Evolutionary conservation across 2,797 vertebrate genomes (phyloP), one percentile per base, ranked within the genome.

Genomic region (Sebastes vulpes): DNA sequence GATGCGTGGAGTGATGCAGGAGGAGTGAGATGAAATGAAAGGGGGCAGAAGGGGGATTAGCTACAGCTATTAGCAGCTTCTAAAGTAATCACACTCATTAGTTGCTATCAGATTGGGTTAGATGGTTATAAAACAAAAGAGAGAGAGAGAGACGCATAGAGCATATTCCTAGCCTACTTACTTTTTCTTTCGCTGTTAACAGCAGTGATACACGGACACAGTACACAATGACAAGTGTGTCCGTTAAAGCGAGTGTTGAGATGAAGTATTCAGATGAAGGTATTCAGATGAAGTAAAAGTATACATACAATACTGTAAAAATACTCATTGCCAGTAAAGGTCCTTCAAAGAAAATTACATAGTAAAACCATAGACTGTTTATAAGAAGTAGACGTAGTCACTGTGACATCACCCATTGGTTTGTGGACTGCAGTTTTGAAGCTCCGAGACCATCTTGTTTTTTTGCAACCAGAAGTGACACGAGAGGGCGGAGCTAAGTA

Each of bases 1-100:
- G 79, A 90, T 86, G 72, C 29, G 28, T 72, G 75, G 72, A 83
- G 76, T 38, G 75, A 90, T 87, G 77, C 81, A 87, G 90, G 78
- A 87, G 77, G 79, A 89, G 72, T 9, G 69, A 79, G 79, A 90
- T 90, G 83, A 92, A 92, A 92, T 89, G 77, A 90, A 91, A 86
- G 72, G 69, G 87, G 86, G 82, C 77, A 89, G 75, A 73, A 71
- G 83, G 69, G 79, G 83, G 87, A 94, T 93, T 93, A 93, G 91
- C 81, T 75, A 81, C 86, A 90, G 93, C 88, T 90, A 95, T 94
- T 94, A 94, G 86, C 86, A 78, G 89, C 92, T 88, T 91, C 89
- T 73, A 86, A 88, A 94, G 92, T 93, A 92, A 94, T 93, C 91
- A 91, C 80, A 90, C 86, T 93, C 91, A 94, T 94, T 93, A 93